Evolutionary conservation across 1,140 invertebrate genomes (phyloP).

Genomic region (Pinna nobilis): DNA sequence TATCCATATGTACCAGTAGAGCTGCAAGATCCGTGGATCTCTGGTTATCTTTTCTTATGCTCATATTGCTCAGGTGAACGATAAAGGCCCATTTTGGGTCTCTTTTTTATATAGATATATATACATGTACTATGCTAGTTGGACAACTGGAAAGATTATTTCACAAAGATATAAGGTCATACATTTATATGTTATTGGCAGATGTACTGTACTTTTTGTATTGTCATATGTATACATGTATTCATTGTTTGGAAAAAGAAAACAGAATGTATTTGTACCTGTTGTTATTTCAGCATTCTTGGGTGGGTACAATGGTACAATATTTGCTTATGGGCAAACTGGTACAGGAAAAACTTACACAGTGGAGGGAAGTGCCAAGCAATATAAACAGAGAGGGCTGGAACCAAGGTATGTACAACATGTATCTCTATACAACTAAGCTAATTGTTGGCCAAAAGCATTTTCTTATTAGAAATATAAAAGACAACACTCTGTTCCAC

Average conservation of each 20-base stretch:
- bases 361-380: constrained; percentile 68
- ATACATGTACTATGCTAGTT: too few relatives aligned
- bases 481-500: background rate
- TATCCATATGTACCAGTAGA: too few relatives aligned
- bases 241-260: too few relatives aligned
- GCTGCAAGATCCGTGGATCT: too few relatives aligned
- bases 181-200: too few relatives aligned
- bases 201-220: too few relatives aligned
- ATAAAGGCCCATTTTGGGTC: background rate
- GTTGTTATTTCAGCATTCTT: constrained; percentile 83
- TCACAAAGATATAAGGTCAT: too few relatives aligned
- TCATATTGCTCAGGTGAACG: too few relatives aligned
- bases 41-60: too few relatives aligned
- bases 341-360: constrained; percentile 74
- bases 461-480: background rate
- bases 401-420: constrained; percentile 60
- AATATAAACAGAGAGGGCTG: constrained; percentile 64
- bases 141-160: too few relatives aligned
- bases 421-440: background rate
- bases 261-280: background rate
- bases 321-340: constrained; percentile 79
- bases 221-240: background rate
- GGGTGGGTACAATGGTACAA: constrained; percentile 78
- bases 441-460: background rate
- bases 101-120: background rate